Evolutionary conservation across 2,797 vertebrate species (phyloP).

Genomic region (Esox lucius): DNA sequence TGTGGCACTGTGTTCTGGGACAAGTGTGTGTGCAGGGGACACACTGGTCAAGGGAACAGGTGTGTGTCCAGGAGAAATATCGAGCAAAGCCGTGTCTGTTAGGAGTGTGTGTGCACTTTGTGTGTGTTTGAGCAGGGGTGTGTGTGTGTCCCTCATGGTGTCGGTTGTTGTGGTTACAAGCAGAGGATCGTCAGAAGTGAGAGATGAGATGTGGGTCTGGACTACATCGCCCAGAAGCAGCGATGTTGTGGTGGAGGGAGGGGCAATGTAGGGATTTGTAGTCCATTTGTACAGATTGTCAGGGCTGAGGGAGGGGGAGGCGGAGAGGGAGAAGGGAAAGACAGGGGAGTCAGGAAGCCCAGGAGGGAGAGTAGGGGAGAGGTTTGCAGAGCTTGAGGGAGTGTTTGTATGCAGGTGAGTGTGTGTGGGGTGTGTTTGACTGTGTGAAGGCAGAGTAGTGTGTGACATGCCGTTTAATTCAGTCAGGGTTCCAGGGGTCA

Average conservation of each 20-base stretch:
- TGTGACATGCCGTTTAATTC: constrained; percentile 4
- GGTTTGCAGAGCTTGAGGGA: neutral
- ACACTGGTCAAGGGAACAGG: constrained; percentile 5
- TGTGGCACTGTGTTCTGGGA: neutral
- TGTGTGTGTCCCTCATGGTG: neutral
- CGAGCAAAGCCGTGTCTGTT: no score
- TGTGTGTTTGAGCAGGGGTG: neutral
- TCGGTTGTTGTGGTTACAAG: no score
- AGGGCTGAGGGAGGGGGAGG: neutral
- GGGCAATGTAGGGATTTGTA: neutral
- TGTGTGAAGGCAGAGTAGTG: neutral
- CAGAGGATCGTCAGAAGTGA: neutral
- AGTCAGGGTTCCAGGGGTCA: neutral
- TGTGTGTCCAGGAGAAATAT: constrained; percentile 14
- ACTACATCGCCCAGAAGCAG: neutral
- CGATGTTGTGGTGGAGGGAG: constrained; percentile 9
- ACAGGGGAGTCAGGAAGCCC: neutral
- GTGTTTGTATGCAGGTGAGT: neutral
- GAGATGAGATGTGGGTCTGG: constrained; percentile 1
- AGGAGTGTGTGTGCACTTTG: constrained; percentile 18
- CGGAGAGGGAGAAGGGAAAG: neutral
- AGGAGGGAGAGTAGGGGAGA: neutral
- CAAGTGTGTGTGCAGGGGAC: constrained; percentile 18
- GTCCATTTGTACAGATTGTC: constrained; percentile 1
- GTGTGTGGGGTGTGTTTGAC: neutral